A percentile compares a stretch with the other conserved stretches of the same genome.
Evolutionary conservation across 2,113 vertebrate species (phyloP).

Genomic region (Panthera tigris): DNA sequence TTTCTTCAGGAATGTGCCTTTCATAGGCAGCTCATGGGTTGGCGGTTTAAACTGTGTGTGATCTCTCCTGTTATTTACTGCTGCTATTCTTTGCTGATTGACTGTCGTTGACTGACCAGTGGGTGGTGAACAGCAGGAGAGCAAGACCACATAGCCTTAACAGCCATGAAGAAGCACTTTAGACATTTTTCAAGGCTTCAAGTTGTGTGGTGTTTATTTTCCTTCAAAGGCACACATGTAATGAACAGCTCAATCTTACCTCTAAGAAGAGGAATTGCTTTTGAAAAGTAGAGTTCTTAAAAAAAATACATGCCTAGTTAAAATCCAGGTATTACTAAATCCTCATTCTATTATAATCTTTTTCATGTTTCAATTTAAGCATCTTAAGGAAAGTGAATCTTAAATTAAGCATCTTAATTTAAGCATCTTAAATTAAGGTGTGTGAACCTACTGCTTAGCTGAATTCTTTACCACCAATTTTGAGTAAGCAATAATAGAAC

Average conservation of each 20-base stretch:
- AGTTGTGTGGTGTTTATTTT: slow-evolving; percentile 49
- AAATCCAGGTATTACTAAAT: not conserved
- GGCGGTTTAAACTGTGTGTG: not conserved
- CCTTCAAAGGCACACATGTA: slow-evolving; percentile 37
- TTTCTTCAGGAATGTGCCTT: not conserved
- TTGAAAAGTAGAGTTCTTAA: slow-evolving; percentile 40
- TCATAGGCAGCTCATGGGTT: not conserved
- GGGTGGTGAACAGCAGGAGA: slow-evolving; percentile 45
- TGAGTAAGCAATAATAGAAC: not conserved
- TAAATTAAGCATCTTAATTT: not conserved
- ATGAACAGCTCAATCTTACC: slow-evolving; percentile 28
- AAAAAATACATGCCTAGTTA: slow-evolving; percentile 14
- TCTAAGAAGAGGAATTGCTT: not conserved
- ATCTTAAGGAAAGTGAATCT: not conserved
- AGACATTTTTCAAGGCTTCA: slow-evolving; percentile 49
- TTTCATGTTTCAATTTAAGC: not conserved
- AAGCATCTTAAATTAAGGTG: not conserved
- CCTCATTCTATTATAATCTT: not conserved
- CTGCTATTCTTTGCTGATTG: slow-evolving; percentile 5
- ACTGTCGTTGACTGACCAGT: slow-evolving; percentile 48
- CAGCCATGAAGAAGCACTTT: not conserved
- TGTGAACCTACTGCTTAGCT: not conserved
- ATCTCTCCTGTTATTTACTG: not conserved
- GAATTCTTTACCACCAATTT: slow-evolving; percentile 10
- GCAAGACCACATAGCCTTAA: not conserved